A percentile compares a stretch with the other conserved stretches of the same genome.
phyloP scores from a whole-genome alignment of 2,888 invertebrate species.

The Ecliptopera silaceata region DNA sequence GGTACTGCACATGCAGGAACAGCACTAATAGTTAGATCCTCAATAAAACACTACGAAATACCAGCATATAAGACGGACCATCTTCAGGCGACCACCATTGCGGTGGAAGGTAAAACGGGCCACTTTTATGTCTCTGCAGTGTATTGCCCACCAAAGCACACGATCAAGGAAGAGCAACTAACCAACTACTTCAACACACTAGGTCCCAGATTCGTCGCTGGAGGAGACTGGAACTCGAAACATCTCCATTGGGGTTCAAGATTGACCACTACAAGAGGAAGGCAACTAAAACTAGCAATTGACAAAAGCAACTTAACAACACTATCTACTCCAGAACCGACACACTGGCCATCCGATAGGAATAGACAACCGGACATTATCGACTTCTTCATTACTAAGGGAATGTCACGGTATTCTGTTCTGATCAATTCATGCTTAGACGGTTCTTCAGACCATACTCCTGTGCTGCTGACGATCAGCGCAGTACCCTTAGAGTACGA shows the following conservation, averaged over 20 bases:
- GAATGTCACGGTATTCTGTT: background rate
- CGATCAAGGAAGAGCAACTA: background rate
- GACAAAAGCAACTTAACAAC: background rate
- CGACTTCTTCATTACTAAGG: background rate
- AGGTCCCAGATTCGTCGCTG: no score
- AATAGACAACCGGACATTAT: no score
- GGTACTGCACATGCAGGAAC: background rate
- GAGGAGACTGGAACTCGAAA: no score
- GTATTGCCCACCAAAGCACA: background rate
- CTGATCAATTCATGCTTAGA: background rate
- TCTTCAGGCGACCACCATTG: background rate
- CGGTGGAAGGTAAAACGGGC: background rate
- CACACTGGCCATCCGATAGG: background rate
- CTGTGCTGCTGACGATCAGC: background rate
- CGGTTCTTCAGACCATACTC: no score
- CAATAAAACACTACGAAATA: background rate
- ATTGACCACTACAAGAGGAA: no score
- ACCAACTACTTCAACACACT: background rate
- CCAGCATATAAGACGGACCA: background rate
- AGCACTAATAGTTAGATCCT: background rate
- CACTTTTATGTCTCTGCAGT: background rate
- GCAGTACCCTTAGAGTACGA: background rate
- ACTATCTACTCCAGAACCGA: background rate
- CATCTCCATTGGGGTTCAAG: no score
- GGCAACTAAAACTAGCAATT: no score